These are phyloP conservation scores for Priocnemis perturbator DNA, from an alignment of 2,888 invertebrate species.

Conservation along the genomic window DNA sequence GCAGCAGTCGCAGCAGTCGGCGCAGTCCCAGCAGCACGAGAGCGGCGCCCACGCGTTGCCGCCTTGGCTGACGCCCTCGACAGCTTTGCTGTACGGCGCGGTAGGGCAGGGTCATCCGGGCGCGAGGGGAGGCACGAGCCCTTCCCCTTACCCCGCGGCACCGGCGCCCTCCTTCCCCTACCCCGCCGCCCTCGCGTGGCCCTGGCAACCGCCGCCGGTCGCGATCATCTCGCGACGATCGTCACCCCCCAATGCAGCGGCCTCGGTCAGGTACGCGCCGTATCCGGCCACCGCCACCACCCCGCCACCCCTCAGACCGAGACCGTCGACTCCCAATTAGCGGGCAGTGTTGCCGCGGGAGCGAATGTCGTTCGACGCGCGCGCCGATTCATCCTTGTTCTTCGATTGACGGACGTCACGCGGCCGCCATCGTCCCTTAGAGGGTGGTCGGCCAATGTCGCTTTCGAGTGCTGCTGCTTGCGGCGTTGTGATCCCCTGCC, in stretches of 20 bases:
- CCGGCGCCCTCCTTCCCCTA: constrained; percentile 59
- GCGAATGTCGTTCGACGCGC: no score
- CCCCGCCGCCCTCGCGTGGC: constrained; percentile 65
- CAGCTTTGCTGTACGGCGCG: constrained; percentile 67
- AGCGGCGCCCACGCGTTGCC: constrained; percentile 54
- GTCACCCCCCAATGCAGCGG: constrained; percentile 74
- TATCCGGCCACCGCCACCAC: constrained; percentile 61
- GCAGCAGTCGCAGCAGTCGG: constrained; percentile 43
- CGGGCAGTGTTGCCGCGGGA: constrained; percentile 9
- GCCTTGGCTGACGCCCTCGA: constrained; percentile 68
- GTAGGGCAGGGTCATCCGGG: constrained; percentile 57
- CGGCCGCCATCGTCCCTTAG: constrained; percentile 52
- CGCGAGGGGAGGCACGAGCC: constrained; percentile 44
- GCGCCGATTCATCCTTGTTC: no score
- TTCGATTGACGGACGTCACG: no score
- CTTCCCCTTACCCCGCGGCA: constrained; percentile 64
- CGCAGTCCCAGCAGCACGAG: constrained; percentile 53
- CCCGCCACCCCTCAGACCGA: constrained; percentile 60
- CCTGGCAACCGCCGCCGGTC: constrained; percentile 70
- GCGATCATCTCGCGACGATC: constrained; percentile 68
- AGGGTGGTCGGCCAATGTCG: no score
- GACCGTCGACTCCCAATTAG: constrained; percentile 63
- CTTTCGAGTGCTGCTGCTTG: no score
- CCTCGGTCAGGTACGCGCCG: constrained; percentile 66
- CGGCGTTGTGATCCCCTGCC: no score